A percentile compares a stretch with the other conserved stretches of the same genome.
These are phyloP conservation scores for Cheirogaleus medius DNA, from an alignment of 2,113 vertebrate species.

Conservation along the genomic window DNA sequence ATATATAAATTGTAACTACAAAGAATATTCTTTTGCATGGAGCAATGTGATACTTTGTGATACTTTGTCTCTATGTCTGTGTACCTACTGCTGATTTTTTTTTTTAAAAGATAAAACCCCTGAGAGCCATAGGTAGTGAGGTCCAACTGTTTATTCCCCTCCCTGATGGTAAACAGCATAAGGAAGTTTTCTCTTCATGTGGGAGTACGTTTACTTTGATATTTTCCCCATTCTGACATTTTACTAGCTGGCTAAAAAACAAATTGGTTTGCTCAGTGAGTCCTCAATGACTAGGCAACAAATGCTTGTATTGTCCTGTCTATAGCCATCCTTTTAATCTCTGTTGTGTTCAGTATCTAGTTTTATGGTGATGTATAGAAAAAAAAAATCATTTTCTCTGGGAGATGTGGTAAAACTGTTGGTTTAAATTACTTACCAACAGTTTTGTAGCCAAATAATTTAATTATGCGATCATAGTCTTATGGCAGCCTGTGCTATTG, in stretches of 20 bases:
- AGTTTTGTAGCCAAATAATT: slow-evolving; percentile 24
- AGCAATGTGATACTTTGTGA: slow-evolving; percentile 63
- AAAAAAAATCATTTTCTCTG: neutral
- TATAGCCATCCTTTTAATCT: neutral
- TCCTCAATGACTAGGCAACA: neutral
- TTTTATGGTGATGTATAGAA: neutral
- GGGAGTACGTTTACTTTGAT: slow-evolving; percentile 53
- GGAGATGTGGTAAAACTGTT: neutral
- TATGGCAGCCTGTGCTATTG: slow-evolving; percentile 26
- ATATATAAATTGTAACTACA: slow-evolving; percentile 24
- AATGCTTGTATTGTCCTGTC: neutral
- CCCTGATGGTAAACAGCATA: slow-evolving; percentile 38
- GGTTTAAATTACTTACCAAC: neutral
- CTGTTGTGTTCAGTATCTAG: neutral
- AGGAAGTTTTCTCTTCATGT: slow-evolving; percentile 40
- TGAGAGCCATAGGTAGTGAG: slow-evolving; percentile 25
- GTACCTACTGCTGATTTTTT: slow-evolving; percentile 71
- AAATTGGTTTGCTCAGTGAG: neutral
- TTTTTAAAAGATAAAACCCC: slow-evolving; percentile 41
- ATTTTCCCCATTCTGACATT: slow-evolving; percentile 7
- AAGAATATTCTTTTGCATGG: slow-evolving; percentile 55
- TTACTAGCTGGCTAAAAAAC: neutral
- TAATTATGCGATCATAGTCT: slow-evolving; percentile 48
- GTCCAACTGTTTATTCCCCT: slow-evolving; percentile 40
- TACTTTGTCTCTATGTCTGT: slow-evolving; percentile 57